These are phyloP conservation scores for Scaptodrosophila lebanonensis DNA, from an alignment of 1,140 invertebrate genomes.

Conservation along the genomic window DNA sequence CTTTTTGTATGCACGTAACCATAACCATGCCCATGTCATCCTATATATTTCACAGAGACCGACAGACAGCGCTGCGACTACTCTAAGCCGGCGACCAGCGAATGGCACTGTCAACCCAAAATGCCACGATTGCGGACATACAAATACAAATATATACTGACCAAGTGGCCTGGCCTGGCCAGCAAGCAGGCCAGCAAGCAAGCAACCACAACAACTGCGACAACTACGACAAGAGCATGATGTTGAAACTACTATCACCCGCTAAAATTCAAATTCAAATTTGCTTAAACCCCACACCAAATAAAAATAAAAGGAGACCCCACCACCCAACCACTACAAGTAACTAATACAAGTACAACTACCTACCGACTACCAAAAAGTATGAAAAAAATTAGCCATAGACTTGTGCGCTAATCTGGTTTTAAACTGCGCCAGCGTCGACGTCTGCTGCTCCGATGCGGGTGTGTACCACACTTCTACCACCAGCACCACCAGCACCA, in stretches of 20 bases:
- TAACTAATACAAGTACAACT: too few relatives aligned
- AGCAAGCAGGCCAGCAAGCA: constrained; percentile 21
- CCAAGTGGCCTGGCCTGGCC: constrained; percentile 57
- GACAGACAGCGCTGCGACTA: constrained; percentile 10
- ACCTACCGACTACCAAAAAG: constrained; percentile 25
- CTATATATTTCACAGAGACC: constrained; percentile 58
- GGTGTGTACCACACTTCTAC: constrained; percentile 55
- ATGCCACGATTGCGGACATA: constrained; percentile 36
- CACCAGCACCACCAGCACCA: constrained; percentile 12
- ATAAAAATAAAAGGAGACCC: too few relatives aligned
- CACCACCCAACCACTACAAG: not conserved
- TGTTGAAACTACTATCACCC: constrained; percentile 63
- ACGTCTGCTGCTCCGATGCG: constrained; percentile 62
- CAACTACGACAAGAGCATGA: constrained; percentile 17
- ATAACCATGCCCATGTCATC: constrained; percentile 68
- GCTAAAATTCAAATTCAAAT: constrained; percentile 75
- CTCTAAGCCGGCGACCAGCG: constrained; percentile 17
- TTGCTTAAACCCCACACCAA: constrained; percentile 51
- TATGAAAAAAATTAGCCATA: constrained; percentile 61
- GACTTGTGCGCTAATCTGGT: constrained; percentile 74
- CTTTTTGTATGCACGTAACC: constrained; percentile 64
- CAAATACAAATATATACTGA: constrained; percentile 41
- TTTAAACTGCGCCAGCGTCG: constrained; percentile 53
- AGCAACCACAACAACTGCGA: constrained; percentile 4
- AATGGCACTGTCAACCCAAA: constrained; percentile 56